A percentile compares a stretch with the other conserved stretches of the same genome.
phyloP scores from a whole-genome alignment of 2,113 vertebrate species.

The Emydocephalus ijimae region DNA sequence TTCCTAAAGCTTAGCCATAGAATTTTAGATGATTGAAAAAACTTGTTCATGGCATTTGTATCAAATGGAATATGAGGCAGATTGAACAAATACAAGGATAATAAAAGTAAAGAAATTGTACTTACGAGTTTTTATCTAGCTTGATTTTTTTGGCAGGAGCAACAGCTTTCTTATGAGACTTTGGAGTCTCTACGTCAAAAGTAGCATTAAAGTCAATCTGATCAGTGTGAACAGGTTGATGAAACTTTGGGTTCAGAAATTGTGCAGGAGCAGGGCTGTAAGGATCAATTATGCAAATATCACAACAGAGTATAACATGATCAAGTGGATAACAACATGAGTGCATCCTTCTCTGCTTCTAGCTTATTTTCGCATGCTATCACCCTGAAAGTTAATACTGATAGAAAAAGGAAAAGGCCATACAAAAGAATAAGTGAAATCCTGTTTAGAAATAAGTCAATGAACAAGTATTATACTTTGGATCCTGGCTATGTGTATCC shows the following conservation, averaged over 20 bases:
- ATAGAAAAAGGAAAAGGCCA: neutral
- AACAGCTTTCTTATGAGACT: constrained; percentile 60
- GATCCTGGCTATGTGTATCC: neutral
- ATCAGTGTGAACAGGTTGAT: constrained; percentile 63
- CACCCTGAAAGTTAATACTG: neutral
- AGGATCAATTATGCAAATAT: neutral
- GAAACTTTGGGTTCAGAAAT: constrained; percentile 76
- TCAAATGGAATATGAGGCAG: constrained; percentile 23
- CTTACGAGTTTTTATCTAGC: constrained; percentile 77
- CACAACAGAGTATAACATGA: neutral
- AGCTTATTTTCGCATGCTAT: neutral
- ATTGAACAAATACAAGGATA: constrained; percentile 25
- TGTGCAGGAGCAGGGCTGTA: constrained; percentile 83
- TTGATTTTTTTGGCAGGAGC: constrained; percentile 78
- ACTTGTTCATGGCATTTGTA: constrained; percentile 38
- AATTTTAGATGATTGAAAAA: constrained; percentile 31
- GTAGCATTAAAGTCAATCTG: constrained; percentile 84
- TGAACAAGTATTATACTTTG: neutral
- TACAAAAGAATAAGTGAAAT: neutral
- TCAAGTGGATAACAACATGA: accelerated
- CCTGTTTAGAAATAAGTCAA: neutral
- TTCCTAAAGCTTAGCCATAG: neutral
- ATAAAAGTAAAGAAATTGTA: constrained; percentile 23
- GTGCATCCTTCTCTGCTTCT: neutral
- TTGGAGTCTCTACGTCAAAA: constrained; percentile 83